A percentile compares a stretch with the other conserved stretches of the same genome.
These are phyloP conservation scores for Watsonalla cultraria DNA, from an alignment of 2,888 invertebrate genomes.

Conservation along the genomic window DNA sequence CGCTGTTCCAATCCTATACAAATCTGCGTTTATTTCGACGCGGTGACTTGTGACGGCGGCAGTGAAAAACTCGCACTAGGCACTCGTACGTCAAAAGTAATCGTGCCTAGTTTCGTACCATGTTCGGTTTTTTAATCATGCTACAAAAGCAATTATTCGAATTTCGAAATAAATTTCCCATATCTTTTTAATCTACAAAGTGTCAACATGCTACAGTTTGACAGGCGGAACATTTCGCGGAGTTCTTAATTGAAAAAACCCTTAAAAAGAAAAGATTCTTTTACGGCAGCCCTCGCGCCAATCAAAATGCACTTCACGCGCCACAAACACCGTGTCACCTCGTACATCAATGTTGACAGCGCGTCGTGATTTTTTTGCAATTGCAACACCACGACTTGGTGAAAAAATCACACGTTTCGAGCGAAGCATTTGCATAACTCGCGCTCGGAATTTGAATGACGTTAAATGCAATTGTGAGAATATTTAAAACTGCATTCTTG, in stretches of 20 bases:
- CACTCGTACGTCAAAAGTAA: too few species aligned
- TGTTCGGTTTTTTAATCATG: too few species aligned
- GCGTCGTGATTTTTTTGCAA: constrained; percentile 45
- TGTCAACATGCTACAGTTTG: not conserved
- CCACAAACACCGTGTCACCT: constrained; percentile 47
- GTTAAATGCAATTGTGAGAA: not conserved
- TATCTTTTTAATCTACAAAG: not conserved
- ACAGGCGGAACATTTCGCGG: not conserved
- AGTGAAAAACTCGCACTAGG: too few species aligned
- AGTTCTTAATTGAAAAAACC: not conserved
- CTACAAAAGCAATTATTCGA: not conserved
- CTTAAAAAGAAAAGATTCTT: not conserved
- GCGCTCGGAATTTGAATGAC: constrained; percentile 29
- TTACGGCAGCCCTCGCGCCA: not conserved
- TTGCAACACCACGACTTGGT: constrained; percentile 16
- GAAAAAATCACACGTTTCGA: constrained; percentile 20
- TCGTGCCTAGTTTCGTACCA: too few species aligned
- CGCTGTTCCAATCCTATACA: too few species aligned
- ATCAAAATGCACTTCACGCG: constrained; percentile 19
- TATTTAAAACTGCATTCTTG: constrained; percentile 3
- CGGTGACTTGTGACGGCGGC: too few species aligned
- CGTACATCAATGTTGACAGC: constrained; percentile 49
- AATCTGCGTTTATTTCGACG: too few species aligned
- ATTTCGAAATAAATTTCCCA: not conserved
- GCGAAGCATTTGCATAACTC: constrained; percentile 37